Evolutionary conservation across 2,888 invertebrate species (phyloP).

Genomic region (Cetonia aurata): DNA sequence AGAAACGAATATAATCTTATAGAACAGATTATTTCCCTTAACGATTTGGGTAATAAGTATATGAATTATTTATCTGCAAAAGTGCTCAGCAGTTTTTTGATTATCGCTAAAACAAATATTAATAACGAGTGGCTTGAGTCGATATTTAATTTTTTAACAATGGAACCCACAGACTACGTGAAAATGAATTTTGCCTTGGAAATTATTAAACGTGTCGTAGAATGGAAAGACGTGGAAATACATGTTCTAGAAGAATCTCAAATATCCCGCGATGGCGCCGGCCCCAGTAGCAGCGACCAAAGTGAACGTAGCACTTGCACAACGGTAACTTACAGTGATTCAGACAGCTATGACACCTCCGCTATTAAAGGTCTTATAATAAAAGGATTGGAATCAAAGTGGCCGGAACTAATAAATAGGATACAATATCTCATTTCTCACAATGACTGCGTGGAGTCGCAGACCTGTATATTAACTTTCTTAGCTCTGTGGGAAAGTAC

Average conservation of each 20-base stretch:
- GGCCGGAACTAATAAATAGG: slow-evolving; percentile 84
- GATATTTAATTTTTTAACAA: slow-evolving; percentile 79
- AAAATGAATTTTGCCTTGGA: slow-evolving; percentile 88
- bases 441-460: slow-evolving; percentile 73
- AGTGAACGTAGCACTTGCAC: slow-evolving; percentile 66
- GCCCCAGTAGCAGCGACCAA: slow-evolving; percentile 55
- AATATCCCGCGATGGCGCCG: slow-evolving; percentile 60
- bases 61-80: slow-evolving; percentile 84
- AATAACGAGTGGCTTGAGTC: slow-evolving; percentile 86
- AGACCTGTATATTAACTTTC: slow-evolving; percentile 84
- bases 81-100: slow-evolving; percentile 85
- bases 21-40: slow-evolving; percentile 85
- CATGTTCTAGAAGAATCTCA: slow-evolving; percentile 82
- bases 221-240: slow-evolving; percentile 87
- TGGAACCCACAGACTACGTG: slow-evolving; percentile 75
- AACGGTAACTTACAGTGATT: slow-evolving; percentile 77
- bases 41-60: slow-evolving; percentile 83
- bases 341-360: slow-evolving; percentile 88
- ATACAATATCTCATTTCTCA: slow-evolving; percentile 73
- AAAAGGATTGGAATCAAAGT: slow-evolving; percentile 86
- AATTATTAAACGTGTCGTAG: slow-evolving; percentile 87
- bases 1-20: slow-evolving; percentile 87
- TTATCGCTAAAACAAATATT: slow-evolving; percentile 85
- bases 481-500: slow-evolving; percentile 90
- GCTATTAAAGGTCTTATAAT: slow-evolving; percentile 88